Percentiles rank a stretch among this genome's conserved stretches.
Evolutionary conservation across 2,113 vertebrate species (phyloP).

Genomic region (Vulpes ferrilata): DNA sequence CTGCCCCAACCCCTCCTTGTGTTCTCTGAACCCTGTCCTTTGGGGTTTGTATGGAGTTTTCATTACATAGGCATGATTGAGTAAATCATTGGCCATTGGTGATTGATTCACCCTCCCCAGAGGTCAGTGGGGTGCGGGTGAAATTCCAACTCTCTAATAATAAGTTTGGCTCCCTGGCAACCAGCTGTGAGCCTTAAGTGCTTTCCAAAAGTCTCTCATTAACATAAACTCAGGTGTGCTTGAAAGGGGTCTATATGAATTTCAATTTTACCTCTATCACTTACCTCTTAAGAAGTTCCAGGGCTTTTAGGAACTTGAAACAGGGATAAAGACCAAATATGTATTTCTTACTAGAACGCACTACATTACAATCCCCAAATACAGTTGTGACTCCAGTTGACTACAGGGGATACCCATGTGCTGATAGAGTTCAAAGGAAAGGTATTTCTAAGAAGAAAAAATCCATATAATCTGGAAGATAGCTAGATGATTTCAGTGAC

Average conservation of each 20-base stretch:
- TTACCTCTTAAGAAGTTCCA: background rate
- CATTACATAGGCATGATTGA: background rate
- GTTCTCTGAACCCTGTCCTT: background rate
- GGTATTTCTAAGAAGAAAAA: background rate
- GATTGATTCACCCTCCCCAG: background rate
- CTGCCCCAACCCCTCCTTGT: rapidly evolving
- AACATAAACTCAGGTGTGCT: background rate
- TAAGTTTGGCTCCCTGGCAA: background rate
- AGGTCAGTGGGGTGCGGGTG: background rate
- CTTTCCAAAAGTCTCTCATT: background rate
- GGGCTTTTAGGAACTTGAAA: background rate
- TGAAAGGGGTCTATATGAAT: background rate
- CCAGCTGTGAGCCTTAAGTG: background rate
- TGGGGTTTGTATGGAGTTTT: background rate
- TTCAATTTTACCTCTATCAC: background rate
- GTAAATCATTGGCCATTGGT: background rate
- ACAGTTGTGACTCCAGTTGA: background rate
- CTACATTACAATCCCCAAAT: background rate
- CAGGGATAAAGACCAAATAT: background rate
- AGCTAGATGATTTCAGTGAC: background rate
- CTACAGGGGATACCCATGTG: rapidly evolving
- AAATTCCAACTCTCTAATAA: background rate
- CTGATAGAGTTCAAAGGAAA: background rate
- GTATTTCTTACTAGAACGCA: background rate
- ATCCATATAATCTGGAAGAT: background rate